Base-by-base conservation (phyloP, 1,140 invertebrate genomes). In the Ostrea edulis region DNA sequence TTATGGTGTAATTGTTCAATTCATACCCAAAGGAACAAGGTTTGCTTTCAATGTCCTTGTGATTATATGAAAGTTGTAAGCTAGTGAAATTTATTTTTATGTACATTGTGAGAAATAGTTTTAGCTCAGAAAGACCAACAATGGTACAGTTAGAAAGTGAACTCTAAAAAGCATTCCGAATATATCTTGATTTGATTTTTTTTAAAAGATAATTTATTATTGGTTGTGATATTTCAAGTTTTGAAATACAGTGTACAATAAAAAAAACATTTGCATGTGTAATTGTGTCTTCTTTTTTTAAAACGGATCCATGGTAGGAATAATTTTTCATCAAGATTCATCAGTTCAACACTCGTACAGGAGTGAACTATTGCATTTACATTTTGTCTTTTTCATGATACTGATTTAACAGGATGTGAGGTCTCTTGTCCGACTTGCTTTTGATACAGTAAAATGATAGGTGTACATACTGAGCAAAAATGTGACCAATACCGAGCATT, bases 211-310 rank as follows among this genome's bases (percentile, higher is more conserved):
- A 29, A 14, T 77, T 35, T 77, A 77, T 25, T 14, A 77, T 77
- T 77, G 68, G 68, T 77, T 77, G 68, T 77, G 68, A 77, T 77
- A 77, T 77, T 68, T 25, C 65, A 68, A 68, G 25, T 68, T 68
- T 29, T 8, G 17, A 77, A 29, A 1, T 29, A 77, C 4, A 4
- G 25, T 77, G 68, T 77, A 77, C 68, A 77, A 29, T 62, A 62
- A 62, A 62, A 20, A 5, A 62, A 17, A 62, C 35, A 62, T 62
- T 62, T 77, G 25, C 25, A 35, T 68, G 65, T 77, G 14, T 35
- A 20, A n/a, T 14, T 14, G 7, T 77, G 68, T 77, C 29, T 25
- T 29, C 9, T 25, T 77, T 17, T 20, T 62, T 58, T 58, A n/a
- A n/a, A 44, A 44, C 35, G 5, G 1, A 44, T 44, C 35, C 55